phyloP scores from a whole-genome alignment of 2,113 vertebrate genomes.

The Anhinga anhinga region DNA sequence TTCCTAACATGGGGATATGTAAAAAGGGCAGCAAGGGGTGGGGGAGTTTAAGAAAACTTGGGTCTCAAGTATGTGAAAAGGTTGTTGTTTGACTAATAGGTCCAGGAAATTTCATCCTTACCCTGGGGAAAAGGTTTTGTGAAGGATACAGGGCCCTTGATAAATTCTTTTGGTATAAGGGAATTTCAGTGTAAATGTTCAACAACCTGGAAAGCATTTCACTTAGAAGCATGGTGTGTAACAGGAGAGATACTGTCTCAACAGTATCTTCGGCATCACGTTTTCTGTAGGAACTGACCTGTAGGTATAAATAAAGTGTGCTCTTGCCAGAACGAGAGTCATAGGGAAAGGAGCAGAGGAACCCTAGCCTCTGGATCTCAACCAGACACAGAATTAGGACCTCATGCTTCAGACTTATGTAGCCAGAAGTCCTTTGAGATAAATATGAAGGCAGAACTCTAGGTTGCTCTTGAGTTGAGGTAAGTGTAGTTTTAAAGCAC shows the following conservation, averaged over 20 bases:
- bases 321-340: neutral
- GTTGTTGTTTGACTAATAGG: neutral
- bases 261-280: accelerated
- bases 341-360: neutral
- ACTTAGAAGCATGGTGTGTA: neutral
- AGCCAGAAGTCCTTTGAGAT: neutral
- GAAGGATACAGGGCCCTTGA: neutral
- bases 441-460: neutral
- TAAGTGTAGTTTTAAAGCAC: neutral
- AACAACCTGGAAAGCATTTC: neutral
- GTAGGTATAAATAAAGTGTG: neutral
- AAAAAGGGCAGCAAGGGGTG: neutral
- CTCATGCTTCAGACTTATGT: neutral
- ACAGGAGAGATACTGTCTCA: neutral
- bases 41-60: neutral
- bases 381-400: neutral
- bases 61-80: neutral
- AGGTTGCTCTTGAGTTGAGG: neutral
- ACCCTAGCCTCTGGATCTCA: neutral
- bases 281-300: neutral
- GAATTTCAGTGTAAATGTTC: neutral
- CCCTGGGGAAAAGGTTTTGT: neutral
- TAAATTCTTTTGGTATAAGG: neutral
- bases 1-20: neutral
- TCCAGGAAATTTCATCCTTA: neutral